Conservation (phyloP, 2,113 vertebrate genomes). For the Grallaria varia region DNA sequence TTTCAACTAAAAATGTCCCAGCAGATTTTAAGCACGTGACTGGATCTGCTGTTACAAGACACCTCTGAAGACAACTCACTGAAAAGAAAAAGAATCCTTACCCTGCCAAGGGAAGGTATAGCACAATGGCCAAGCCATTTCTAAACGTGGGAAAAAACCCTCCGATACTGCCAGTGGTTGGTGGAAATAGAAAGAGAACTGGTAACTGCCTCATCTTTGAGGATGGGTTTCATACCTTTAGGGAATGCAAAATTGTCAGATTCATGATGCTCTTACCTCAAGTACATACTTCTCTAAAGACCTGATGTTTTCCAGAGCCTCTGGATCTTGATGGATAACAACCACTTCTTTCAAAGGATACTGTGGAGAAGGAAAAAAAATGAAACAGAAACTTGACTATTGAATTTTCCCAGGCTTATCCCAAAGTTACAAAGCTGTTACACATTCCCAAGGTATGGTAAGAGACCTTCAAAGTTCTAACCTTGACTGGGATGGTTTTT, state of each 20-base stretch:
- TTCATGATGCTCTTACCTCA: slow-evolving; percentile 80
- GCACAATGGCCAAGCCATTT: fast-evolving
- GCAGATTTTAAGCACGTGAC: neutral
- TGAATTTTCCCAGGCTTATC: neutral
- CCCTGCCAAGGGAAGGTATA: neutral
- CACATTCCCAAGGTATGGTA: neutral
- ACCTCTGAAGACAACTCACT: neutral
- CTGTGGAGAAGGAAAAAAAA: slow-evolving; percentile 46
- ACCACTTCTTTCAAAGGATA: slow-evolving; percentile 97
- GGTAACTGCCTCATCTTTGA: no score
- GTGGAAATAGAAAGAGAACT: neutral
- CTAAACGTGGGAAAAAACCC: neutral
- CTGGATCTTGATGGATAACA: slow-evolving; percentile 91
- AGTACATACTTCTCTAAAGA: slow-evolving; percentile 94
- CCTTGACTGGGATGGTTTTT: slow-evolving; percentile 95
- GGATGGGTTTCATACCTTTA: neutral
- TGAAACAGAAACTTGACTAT: neutral
- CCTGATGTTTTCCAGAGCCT: slow-evolving; percentile 86
- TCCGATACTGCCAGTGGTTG: neutral
- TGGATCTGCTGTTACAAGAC: neutral
- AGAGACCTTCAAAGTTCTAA: slow-evolving; percentile 47
- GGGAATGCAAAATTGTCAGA: neutral
- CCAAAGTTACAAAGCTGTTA: neutral
- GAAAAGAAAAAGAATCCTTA: neutral
- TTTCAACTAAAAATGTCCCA: neutral